Evolutionary conservation across 2,797 vertebrate species (phyloP), one percentile per base, ranked within the genome.

Genomic region (Allobates femoralis): DNA sequence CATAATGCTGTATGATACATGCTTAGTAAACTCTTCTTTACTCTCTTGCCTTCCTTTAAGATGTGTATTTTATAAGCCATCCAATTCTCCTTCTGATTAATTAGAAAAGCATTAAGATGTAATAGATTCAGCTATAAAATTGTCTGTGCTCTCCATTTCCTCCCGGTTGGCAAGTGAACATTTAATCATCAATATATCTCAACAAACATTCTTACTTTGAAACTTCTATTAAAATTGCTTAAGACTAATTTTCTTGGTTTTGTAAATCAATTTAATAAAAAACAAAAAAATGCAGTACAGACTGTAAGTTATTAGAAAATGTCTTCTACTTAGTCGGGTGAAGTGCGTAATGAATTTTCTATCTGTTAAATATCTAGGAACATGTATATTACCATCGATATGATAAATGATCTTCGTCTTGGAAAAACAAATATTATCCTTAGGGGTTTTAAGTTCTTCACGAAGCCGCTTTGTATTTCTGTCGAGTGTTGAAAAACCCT

Each of bases 401-500:
- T 85, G 86, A 88, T 81, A 55, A 85, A 88, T 88, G 50, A 60
- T 50, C 83, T 88, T 78, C 58, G 32, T 88, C 60, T 77, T 30
- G 64, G 71, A 81, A 88, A 88, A 88, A 88, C 83, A 85, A 88
- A 88, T 85, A 88, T 88, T 88, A 88, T 88, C 83, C 86, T 85
- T 76, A 56, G 78, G 80, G 26, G 6, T 87, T 81, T 88, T 84
- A 86, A 46, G 86, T 87, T 88, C 56, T 28, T 69, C 15, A 28
- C 56, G 75, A 60, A 90, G 64, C 89, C 75, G 85, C 84, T 90
- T 87, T 90, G 58, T 84, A 62, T 90, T 90, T 80, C 37, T 90
- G 81, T 87, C 67, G 82, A 34, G 18, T 79, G 90, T 89, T 87
- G 88, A 85, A 60, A 91, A 90, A 87, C 41, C 88, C 71, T 90